These are phyloP conservation scores for Meta bourneti DNA, from an alignment of 2,888 invertebrate species.

Conservation along the genomic window DNA sequence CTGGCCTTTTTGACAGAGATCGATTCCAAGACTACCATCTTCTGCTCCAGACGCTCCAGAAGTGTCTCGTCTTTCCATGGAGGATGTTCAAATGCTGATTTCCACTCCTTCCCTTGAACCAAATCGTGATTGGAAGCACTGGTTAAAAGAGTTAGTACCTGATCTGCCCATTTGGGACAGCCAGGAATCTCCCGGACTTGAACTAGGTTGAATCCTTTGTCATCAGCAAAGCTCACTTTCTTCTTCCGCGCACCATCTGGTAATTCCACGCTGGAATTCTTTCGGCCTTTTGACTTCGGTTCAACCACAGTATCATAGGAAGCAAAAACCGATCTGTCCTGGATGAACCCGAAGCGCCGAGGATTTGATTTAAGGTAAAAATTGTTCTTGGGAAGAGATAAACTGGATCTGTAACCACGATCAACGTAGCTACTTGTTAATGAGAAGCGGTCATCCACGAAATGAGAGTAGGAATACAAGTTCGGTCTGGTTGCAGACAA, in stretches of 20 bases:
- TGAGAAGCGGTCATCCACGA: conserved; percentile 33
- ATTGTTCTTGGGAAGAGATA: background rate
- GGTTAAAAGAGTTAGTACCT: conserved; percentile 27
- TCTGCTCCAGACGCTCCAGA: conserved; percentile 14
- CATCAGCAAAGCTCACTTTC: conserved; percentile 70
- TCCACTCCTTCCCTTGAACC: conserved; percentile 50
- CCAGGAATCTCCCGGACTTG: conserved; percentile 62
- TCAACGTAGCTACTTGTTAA: conserved; percentile 12
- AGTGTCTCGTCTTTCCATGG: conserved; percentile 41
- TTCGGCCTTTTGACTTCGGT: background rate
- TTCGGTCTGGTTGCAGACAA: conserved; percentile 21
- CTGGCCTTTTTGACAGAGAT: conserved; percentile 16
- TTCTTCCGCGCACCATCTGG: conserved; percentile 41
- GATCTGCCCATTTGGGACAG: conserved; percentile 36
- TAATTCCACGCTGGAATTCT: background rate
- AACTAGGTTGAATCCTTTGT: conserved; percentile 58
- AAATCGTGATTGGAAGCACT: background rate
- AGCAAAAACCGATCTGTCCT: conserved; percentile 13
- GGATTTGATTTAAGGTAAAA: conserved; percentile 6
- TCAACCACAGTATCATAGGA: background rate
- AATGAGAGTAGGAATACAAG: conserved; percentile 28
- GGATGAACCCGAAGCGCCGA: conserved; percentile 18
- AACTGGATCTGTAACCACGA: background rate
- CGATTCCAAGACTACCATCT: conserved; percentile 42
- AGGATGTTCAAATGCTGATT: conserved; percentile 40